Conservation (phyloP, 2,797 vertebrate species). For the Crocodylus rhombifer region DNA sequence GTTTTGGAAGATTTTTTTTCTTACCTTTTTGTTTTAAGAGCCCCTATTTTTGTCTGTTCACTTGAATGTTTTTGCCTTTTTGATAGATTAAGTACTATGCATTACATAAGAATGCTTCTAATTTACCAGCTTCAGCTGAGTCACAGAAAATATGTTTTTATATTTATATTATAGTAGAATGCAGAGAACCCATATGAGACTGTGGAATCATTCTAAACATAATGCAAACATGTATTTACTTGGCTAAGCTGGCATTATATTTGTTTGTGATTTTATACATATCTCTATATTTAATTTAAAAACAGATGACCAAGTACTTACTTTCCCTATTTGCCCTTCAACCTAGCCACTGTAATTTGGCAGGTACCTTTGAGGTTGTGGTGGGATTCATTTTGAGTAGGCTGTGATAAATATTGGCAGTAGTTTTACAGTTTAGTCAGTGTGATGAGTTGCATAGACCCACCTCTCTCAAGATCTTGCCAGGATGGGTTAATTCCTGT, state of each 20-base stretch:
- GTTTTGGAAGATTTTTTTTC: background rate
- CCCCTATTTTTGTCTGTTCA: too few relatives aligned
- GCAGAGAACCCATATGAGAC: background rate
- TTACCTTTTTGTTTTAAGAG: background rate
- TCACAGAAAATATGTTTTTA: background rate
- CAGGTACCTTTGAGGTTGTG: background rate
- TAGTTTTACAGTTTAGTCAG: background rate
- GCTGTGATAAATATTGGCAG: background rate
- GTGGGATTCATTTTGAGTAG: background rate
- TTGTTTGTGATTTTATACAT: background rate
- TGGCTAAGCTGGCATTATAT: too few relatives aligned
- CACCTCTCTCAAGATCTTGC: too few relatives aligned
- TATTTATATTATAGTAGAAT: background rate
- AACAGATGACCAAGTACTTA: background rate
- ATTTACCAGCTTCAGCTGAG: background rate
- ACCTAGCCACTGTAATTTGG: background rate
- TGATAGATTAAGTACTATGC: background rate
- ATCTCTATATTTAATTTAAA: too few relatives aligned
- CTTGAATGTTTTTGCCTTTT: too few relatives aligned
- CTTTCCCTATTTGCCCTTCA: background rate
- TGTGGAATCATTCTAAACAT: background rate
- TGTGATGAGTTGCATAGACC: background rate
- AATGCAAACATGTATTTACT: too few relatives aligned
- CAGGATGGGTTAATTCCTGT: background rate
- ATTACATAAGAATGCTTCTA: background rate